phyloP scores from a whole-genome alignment of 2,113 vertebrate species.

The Macrotus californicus region DNA sequence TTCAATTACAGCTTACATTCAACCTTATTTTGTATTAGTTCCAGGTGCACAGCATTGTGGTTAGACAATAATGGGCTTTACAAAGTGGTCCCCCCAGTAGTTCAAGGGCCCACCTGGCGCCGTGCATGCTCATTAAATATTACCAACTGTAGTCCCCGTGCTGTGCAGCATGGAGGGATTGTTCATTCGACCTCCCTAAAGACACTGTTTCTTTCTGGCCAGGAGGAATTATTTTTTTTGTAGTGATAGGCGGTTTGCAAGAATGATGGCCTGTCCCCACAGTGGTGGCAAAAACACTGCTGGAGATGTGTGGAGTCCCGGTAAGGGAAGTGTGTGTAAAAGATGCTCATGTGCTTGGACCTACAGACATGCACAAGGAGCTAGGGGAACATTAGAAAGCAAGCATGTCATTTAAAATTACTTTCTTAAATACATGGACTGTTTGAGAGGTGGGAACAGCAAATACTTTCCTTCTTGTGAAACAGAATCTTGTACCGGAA shows the following conservation, averaged over 20 bases:
- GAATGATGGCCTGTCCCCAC: background rate
- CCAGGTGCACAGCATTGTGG: too few species aligned
- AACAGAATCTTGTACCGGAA: background rate
- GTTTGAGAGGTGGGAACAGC: background rate
- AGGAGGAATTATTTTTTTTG: background rate
- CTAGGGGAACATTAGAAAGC: background rate
- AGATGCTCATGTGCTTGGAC: background rate
- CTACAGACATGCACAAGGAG: background rate
- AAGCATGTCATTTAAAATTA: background rate
- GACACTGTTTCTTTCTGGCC: background rate
- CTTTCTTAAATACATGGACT: background rate
- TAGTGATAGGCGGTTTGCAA: background rate
- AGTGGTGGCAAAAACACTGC: background rate
- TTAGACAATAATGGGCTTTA: background rate
- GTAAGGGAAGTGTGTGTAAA: background rate
- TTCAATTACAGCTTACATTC: background rate
- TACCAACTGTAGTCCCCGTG: background rate
- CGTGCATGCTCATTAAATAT: background rate
- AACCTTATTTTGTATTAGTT: background rate
- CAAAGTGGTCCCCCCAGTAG: background rate
- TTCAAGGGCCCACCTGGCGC: background rate
- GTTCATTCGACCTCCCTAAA: background rate
- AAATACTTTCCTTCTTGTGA: background rate
- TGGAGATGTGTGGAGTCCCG: rapidly evolving
- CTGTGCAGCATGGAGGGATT: background rate